Conservation (phyloP, 2,113 vertebrate genomes). For the Probosciger aterrimus region DNA sequence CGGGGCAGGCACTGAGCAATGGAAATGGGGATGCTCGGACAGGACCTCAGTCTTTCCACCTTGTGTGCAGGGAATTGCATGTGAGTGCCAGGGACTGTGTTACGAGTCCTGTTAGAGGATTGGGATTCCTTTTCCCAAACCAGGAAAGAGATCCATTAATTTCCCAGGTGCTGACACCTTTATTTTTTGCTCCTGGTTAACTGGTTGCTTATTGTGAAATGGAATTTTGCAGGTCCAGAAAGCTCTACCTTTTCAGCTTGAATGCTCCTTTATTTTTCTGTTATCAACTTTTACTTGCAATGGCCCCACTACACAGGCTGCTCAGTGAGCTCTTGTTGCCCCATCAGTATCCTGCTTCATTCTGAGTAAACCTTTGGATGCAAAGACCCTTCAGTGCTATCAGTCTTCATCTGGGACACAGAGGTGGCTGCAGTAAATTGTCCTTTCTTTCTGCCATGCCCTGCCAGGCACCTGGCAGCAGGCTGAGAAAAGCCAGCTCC, state of each 20-base stretch:
- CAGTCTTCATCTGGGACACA: accelerated
- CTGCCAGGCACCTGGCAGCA: not conserved
- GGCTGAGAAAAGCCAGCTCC: not conserved
- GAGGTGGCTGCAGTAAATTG: not conserved
- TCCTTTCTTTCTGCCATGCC: not conserved
- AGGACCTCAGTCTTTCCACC: not conserved
- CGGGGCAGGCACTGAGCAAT: not conserved
- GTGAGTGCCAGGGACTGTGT: not conserved
- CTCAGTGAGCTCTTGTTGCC: not conserved
- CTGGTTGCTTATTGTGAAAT: not conserved
- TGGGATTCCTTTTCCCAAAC: not conserved
- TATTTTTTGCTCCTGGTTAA: not conserved
- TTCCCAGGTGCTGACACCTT: not conserved
- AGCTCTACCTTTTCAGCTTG: not conserved
- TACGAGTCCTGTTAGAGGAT: not conserved
- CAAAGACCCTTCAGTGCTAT: not conserved
- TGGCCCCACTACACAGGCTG: not conserved
- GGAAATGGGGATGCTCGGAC: accelerated
- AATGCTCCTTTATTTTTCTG: not conserved
- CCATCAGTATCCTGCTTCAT: not conserved
- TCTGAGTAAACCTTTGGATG: not conserved
- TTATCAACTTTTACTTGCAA: not conserved
- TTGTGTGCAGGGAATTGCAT: not conserved
- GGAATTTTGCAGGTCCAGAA: not conserved
- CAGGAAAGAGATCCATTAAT: accelerated